Conservation (phyloP, 2,797 vertebrate genomes). For the Adrianichthys oophorus region DNA sequence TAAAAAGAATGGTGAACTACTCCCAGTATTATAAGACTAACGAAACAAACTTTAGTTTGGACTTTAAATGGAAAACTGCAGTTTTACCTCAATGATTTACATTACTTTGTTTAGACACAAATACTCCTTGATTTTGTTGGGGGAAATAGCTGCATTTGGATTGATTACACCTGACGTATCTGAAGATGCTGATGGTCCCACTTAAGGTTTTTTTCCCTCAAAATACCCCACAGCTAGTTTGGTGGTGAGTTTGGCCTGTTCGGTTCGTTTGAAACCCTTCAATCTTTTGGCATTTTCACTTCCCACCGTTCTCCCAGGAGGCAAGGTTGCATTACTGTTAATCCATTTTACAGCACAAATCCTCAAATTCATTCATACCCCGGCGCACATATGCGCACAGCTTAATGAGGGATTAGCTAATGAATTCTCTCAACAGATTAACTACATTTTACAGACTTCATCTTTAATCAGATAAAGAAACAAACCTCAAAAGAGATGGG, state of each 20-base stretch:
- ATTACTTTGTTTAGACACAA: neutral
- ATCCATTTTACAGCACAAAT: constrained; percentile 39
- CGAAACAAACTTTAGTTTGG: too few species aligned
- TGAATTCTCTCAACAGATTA: constrained; percentile 73
- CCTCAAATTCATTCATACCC: constrained; percentile 34
- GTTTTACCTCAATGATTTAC: too few species aligned
- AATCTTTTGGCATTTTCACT: neutral
- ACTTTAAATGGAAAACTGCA: too few species aligned
- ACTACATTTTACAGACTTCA: constrained; percentile 66
- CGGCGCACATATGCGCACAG: constrained; percentile 16
- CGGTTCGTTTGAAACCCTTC: constrained; percentile 10
- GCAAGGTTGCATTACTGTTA: constrained; percentile 20
- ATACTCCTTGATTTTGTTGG: neutral
- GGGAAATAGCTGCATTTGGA: neutral
- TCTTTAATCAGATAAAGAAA: constrained; percentile 60
- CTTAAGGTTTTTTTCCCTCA: neutral
- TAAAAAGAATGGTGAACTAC: too few species aligned
- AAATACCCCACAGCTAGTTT: too few species aligned
- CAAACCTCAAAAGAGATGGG: constrained; percentile 60
- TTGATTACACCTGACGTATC: neutral
- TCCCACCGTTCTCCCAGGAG: constrained; percentile 9
- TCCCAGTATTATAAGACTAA: too few species aligned
- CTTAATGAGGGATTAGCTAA: constrained; percentile 71
- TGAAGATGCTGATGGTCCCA: neutral
- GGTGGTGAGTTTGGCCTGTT: neutral